phyloP scores from a whole-genome alignment of 2,888 invertebrate genomes.

The Mimachlamys varia region DNA sequence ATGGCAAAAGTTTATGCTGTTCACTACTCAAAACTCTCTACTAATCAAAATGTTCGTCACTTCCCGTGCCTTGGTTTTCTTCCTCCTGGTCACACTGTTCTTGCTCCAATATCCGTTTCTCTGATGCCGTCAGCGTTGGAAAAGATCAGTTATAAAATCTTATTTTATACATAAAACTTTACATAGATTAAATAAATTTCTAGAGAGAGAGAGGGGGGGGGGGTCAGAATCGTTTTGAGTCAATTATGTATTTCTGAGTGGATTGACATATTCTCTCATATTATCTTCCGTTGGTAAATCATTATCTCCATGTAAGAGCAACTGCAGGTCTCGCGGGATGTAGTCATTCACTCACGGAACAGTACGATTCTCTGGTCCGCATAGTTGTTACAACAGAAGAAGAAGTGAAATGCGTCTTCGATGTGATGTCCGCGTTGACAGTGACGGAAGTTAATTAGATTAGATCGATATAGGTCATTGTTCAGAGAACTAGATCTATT shows the following conservation, averaged over 20 bases:
- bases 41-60: too few species aligned
- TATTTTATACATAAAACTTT: too few species aligned
- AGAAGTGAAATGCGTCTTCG: not conserved
- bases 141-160: too few species aligned
- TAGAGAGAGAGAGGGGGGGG: too few species aligned
- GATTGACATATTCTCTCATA: not conserved
- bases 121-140: too few species aligned
- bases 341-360: not conserved
- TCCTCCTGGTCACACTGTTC: too few species aligned
- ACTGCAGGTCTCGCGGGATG: not conserved
- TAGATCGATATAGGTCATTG: slow-evolving; percentile 29
- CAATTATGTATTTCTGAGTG: not conserved
- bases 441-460: not conserved
- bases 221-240: too few species aligned
- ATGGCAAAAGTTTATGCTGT: too few species aligned
- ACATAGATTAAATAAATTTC: too few species aligned
- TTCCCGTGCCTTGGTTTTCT: too few species aligned
- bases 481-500: not conserved
- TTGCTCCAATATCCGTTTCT: too few species aligned
- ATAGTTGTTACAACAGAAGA: not conserved
- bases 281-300: not conserved
- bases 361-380: not conserved
- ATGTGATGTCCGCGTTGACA: not conserved
- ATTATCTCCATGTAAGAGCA: not conserved
- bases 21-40: too few species aligned